Evolutionary conservation across 2,797 vertebrate genomes (phyloP).

Genomic region (Ciconia nigra): DNA sequence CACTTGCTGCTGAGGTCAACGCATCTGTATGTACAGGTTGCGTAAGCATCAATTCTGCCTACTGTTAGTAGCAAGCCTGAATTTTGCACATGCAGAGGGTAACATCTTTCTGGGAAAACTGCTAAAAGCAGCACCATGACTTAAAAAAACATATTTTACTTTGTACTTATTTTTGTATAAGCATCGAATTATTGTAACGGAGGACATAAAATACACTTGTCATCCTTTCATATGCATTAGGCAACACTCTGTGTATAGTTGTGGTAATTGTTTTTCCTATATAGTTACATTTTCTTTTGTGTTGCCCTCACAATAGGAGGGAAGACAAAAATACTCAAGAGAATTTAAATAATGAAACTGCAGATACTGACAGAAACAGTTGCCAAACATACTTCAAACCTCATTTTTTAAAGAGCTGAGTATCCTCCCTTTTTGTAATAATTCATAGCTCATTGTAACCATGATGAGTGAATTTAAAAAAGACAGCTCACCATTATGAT

Average conservation of each 20-base stretch:
- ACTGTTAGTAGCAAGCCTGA: not conserved
- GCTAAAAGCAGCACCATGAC: not conserved
- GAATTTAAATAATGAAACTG: not conserved
- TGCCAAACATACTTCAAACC: slow-evolving; percentile 13
- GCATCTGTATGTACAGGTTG: not conserved
- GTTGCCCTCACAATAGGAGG: not conserved
- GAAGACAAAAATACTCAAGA: slow-evolving; percentile 22
- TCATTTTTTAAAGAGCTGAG: not conserved
- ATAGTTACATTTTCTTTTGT: slow-evolving; percentile 43
- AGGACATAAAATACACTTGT: not conserved
- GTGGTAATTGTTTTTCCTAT: slow-evolving; percentile 3
- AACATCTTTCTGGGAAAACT: not conserved
- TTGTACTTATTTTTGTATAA: not conserved
- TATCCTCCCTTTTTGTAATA: not conserved
- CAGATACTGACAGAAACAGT: not conserved
- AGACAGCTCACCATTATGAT: not conserved
- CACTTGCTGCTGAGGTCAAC: not conserved
- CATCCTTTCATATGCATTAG: slow-evolving; percentile 5
- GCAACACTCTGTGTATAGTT: not conserved
- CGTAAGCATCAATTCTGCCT: not conserved
- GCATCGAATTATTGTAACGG: not conserved
- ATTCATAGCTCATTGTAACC: not conserved
- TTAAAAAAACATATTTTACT: not conserved
- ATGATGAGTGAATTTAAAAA: not conserved
- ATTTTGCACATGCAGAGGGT: not conserved